Conservation (phyloP, 2,888 invertebrate genomes). For the Cephus runcator region DNA sequence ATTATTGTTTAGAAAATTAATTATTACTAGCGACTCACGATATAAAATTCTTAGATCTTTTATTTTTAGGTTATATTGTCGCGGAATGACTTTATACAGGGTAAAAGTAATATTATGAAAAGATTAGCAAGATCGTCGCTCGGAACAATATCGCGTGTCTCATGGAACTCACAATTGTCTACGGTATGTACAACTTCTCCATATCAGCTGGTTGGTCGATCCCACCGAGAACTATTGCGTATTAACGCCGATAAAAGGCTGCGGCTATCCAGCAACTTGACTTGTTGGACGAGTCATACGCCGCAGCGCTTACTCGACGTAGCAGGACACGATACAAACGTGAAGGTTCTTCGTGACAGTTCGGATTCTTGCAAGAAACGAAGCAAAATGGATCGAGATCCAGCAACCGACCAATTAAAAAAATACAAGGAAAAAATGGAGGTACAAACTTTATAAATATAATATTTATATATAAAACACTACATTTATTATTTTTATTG, state of each 20-base stretch:
- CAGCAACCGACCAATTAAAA: conserved; percentile 73
- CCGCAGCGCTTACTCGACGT: conserved; percentile 14
- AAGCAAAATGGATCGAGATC: conserved; percentile 68
- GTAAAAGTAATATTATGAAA: background rate
- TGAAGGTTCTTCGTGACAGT: background rate
- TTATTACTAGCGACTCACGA: background rate
- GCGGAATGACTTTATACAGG: background rate
- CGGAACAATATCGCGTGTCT: background rate
- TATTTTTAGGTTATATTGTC: background rate
- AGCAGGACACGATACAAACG: background rate
- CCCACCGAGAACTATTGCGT: background rate
- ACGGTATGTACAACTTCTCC: conserved; percentile 11
- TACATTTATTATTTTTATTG: too few relatives aligned
- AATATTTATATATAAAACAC: too few relatives aligned
- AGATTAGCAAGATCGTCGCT: background rate
- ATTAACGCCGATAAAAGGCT: conserved; percentile 10
- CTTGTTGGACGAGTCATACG: conserved; percentile 17
- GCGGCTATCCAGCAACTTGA: conserved; percentile 2
- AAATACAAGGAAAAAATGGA: conserved; percentile 69
- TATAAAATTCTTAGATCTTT: background rate
- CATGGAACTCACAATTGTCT: background rate
- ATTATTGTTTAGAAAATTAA: background rate
- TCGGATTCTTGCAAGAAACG: background rate
- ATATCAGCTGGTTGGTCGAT: conserved; percentile 7
- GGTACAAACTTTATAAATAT: background rate